Conservation (phyloP, 1,140 invertebrate species). For the Schlechtendalia chinensis region DNA sequence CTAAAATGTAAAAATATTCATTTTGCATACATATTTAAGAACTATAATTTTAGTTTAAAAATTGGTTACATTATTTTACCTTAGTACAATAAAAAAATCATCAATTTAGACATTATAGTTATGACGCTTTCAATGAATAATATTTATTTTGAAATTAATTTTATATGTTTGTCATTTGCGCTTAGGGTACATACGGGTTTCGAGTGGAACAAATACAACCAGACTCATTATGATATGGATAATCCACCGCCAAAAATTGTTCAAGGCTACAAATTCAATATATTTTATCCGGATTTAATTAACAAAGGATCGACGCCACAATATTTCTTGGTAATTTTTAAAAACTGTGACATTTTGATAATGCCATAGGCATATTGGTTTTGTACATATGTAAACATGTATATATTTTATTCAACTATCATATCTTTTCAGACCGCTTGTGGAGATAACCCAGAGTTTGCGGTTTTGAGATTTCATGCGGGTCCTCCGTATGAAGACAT, state of each 20-base stretch:
- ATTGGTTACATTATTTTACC: too few species aligned
- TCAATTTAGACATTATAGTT: too few species aligned
- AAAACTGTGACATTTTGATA: conserved; percentile 10
- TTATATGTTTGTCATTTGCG: too few species aligned
- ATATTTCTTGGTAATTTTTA: conserved; percentile 76
- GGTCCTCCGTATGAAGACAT: conserved; percentile 99
- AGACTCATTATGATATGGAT: conserved; percentile 99
- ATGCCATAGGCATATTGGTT: background rate
- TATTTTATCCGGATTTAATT: conserved; percentile 99
- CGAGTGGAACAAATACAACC: conserved; percentile 99
- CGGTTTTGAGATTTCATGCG: conserved; percentile 89
- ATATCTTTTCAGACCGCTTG: conserved; percentile 74
- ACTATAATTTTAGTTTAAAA: background rate
- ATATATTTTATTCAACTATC: conserved; percentile 44
- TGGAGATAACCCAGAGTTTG: conserved; percentile 91
- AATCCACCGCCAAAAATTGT: conserved; percentile 99
- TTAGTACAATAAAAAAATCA: too few species aligned
- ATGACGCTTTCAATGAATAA: too few species aligned
- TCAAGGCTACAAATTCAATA: conserved; percentile 99
- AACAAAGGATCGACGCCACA: conserved; percentile 91
- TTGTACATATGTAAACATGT: too few species aligned
- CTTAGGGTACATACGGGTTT: conserved; percentile 83
- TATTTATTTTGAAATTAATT: too few species aligned
- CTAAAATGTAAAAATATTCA: too few species aligned
- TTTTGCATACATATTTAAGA: background rate